Conservation (phyloP, 2,113 vertebrate genomes). For the Epinephelus fuscoguttatus region DNA sequence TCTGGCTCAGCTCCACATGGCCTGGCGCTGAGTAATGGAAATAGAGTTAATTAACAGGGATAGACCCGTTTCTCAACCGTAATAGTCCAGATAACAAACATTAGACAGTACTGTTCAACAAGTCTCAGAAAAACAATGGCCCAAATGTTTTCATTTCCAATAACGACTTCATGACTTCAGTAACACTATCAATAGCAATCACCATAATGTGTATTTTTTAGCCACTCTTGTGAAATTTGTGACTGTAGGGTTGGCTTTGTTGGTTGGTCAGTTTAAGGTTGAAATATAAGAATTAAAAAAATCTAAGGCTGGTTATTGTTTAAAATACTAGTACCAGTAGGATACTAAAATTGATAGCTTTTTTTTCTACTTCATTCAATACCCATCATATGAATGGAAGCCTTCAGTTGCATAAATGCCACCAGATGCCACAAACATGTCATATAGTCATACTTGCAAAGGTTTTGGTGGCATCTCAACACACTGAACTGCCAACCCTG, state of each 20-base stretch:
- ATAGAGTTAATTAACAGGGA: slow-evolving; percentile 33
- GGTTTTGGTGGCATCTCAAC: no score
- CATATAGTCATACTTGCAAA: no score
- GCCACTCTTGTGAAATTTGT: background rate
- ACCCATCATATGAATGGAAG: no score
- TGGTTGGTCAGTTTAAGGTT: background rate
- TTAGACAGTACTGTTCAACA: background rate
- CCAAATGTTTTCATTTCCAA: background rate
- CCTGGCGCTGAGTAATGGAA: slow-evolving; percentile 1
- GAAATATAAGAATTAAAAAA: background rate
- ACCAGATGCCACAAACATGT: no score
- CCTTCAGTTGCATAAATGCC: no score
- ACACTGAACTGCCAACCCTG: no score
- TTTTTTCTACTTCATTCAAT: no score
- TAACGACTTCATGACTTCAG: background rate
- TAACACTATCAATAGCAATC: no score
- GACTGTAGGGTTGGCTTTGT: no score
- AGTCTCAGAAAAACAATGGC: background rate
- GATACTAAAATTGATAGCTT: no score
- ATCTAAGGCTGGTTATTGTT: background rate
- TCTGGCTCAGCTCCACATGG: slow-evolving; percentile 3
- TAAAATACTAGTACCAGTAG: no score
- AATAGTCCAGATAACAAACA: slow-evolving; percentile 4
- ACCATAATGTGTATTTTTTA: no score
- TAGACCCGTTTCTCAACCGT: background rate